A percentile compares a stretch with the other conserved stretches of the same genome.
Evolutionary conservation across 2,113 vertebrate species (phyloP).

Genomic region (Engraulis encrasicolus): DNA sequence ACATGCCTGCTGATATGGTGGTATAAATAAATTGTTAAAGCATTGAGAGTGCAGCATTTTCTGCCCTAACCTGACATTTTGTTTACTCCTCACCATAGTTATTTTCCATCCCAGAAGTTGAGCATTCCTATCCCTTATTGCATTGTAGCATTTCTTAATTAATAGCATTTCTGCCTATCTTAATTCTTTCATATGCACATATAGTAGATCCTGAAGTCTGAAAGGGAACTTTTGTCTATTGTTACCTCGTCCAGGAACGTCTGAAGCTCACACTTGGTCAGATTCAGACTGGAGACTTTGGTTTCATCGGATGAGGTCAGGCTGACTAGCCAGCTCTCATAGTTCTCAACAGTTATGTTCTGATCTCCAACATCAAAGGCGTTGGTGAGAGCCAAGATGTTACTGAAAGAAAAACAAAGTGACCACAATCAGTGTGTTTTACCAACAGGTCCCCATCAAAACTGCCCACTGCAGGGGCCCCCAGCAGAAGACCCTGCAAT

Average conservation of each 20-base stretch:
- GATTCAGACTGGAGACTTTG: constrained; percentile 61
- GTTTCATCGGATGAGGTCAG: constrained; percentile 69
- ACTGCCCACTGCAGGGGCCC: too few species aligned
- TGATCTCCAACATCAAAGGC: constrained; percentile 80
- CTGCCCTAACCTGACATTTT: too few species aligned
- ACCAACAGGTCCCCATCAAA: too few species aligned
- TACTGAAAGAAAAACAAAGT: constrained; percentile 72
- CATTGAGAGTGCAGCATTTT: too few species aligned
- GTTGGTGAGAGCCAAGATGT: constrained; percentile 81
- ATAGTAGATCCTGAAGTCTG: too few species aligned
- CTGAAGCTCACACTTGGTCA: constrained; percentile 78
- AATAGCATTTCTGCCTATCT: background rate
- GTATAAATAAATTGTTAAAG: too few species aligned
- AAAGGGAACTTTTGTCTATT: background rate
- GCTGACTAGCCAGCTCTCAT: constrained; percentile 60
- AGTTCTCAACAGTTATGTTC: constrained; percentile 79
- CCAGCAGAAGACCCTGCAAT: too few species aligned
- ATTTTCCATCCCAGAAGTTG: too few species aligned
- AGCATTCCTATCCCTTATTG: too few species aligned
- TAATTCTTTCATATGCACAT: too few species aligned
- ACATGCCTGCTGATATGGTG: too few species aligned
- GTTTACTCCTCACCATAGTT: too few species aligned
- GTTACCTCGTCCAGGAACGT: constrained; percentile 86
- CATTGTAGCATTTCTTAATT: background rate
- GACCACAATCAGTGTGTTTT: background rate